Evolutionary conservation across 1,140 invertebrate genomes (phyloP).

Genomic region (Brachystomella parvula): DNA sequence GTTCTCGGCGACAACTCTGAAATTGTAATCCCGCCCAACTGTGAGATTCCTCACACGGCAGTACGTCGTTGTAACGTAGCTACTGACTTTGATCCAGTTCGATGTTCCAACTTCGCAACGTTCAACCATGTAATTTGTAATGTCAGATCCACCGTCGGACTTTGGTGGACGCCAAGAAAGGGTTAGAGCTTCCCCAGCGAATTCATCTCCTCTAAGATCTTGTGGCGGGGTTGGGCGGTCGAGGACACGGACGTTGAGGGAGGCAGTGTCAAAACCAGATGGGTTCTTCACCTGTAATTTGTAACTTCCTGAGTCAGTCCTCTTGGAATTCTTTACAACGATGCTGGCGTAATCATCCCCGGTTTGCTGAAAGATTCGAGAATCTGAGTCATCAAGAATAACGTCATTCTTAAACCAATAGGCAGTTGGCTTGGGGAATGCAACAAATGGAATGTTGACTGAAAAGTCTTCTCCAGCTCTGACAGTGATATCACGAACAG

Average conservation of each 20-base stretch:
- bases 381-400: slow-evolving; percentile 62
- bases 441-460: slow-evolving; percentile 88
- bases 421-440: slow-evolving; percentile 88
- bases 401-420: slow-evolving; percentile 84
- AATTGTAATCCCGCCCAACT: slow-evolving; percentile 88
- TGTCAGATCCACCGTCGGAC: slow-evolving; percentile 72
- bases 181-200: slow-evolving; percentile 88
- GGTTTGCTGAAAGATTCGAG: slow-evolving; percentile 67
- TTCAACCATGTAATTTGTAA: slow-evolving; percentile 96
- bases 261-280: slow-evolving; percentile 87
- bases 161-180: slow-evolving; percentile 93
- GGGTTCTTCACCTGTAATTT: slow-evolving; percentile 87
- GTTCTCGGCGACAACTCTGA: slow-evolving; percentile 96
- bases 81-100: slow-evolving; percentile 82
- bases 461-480: slow-evolving; percentile 95
- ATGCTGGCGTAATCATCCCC: slow-evolving; percentile 78
- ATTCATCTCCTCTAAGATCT: slow-evolving; percentile 81
- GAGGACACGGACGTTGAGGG: slow-evolving; percentile 85
- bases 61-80: slow-evolving; percentile 81
- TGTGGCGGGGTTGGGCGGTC: slow-evolving; percentile 81
- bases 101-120: slow-evolving; percentile 73
- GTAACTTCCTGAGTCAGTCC: slow-evolving; percentile 84
- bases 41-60: slow-evolving; percentile 81
- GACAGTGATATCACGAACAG: slow-evolving; percentile 89
- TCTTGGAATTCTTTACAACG: slow-evolving; percentile 83